Percentiles rank a stretch among this genome's conserved stretches.
These are phyloP conservation scores for Oscheius onirici DNA, from an alignment of 2,888 invertebrate genomes.

Conservation along the genomic window DNA sequence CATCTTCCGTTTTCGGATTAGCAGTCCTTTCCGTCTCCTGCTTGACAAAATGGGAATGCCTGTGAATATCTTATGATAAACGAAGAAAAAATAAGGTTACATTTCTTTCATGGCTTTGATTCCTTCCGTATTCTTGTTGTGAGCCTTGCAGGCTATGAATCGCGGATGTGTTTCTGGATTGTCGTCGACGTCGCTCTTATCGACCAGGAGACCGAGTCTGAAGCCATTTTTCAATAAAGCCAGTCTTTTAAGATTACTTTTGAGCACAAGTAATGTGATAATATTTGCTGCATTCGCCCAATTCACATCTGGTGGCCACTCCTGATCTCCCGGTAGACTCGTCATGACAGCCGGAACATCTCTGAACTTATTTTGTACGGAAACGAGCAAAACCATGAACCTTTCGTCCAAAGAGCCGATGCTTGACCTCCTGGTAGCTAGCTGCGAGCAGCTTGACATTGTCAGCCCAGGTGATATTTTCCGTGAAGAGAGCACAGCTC, in stretches of 20 bases:
- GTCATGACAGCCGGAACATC: slow-evolving; percentile 89
- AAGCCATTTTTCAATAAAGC: slow-evolving; percentile 9
- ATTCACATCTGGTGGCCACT: slow-evolving; percentile 95
- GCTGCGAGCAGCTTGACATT: slow-evolving; percentile 87
- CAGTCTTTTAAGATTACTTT: too few relatives aligned
- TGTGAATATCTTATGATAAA: slow-evolving; percentile 5
- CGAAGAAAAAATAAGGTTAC: slow-evolving; percentile 33
- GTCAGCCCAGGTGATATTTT: slow-evolving; percentile 95
- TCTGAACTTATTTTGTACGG: slow-evolving; percentile 69
- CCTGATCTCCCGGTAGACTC: slow-evolving; percentile 88
- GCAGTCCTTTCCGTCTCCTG: slow-evolving; percentile 44
- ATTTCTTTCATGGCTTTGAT: slow-evolving; percentile 40
- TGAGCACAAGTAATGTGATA: slow-evolving; percentile 91
- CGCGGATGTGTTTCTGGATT: slow-evolving; percentile 40
- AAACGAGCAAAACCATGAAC: slow-evolving; percentile 38
- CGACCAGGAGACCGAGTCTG: slow-evolving; percentile 63
- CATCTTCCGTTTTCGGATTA: not conserved
- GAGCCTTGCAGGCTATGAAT: slow-evolving; percentile 62
- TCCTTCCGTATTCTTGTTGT: slow-evolving; percentile 45
- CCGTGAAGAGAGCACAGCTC: slow-evolving; percentile 95
- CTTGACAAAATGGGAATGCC: slow-evolving; percentile 41
- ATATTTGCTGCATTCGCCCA: slow-evolving; percentile 95
- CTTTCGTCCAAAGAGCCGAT: slow-evolving; percentile 93
- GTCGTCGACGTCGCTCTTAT: slow-evolving; percentile 42
- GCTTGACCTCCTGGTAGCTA: slow-evolving; percentile 96